Base-by-base conservation (phyloP, 2,797 vertebrate species). In the Mormyrus proboscirostris region DNA sequence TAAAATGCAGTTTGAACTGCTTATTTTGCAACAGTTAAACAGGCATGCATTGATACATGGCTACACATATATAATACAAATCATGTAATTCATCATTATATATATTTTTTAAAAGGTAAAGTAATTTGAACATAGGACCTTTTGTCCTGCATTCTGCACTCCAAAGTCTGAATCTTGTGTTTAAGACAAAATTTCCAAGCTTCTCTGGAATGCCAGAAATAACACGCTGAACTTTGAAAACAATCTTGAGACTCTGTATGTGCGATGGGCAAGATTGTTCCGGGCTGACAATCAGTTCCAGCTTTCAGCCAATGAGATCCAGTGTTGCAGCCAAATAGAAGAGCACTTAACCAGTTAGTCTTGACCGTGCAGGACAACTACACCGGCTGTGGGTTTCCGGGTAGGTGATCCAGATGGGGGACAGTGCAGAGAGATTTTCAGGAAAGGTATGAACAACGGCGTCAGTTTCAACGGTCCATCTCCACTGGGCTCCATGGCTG, bases 151-250 rank as follows among this genome's bases (percentile, higher is more conserved):
- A 19, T 79, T 79, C 73, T 79, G 3, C 10, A 73, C 10, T 73
- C 29, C 65, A 33, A 65, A 73, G 65, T 16, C 3, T 73, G 29
- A 12, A 14, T 33, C 29, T 73, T n/a, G 5, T 19, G 38, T 44
- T 79, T 79, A 79, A 79, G 33, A 38, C 16, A 19, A 79, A 79
- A 79, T 7, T 79, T 44, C 73, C 38, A 79, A 79, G 73, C 73
- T n/a, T 79, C 73, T 79, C 38, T 44, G 73, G 73, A 79, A 79
- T 79, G 73, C 73, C 41, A 44, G 73, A 79, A 79, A 79, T n/a
- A 44, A 79, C 73, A 41, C 6, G 38, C 8, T 79, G 38, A 44
- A 79, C 73, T 6, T 5, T 19, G 73, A 44, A 44, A 79, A 41
- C 73, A 79, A n/a, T 79, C 73, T 41, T 44, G 73, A 38, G 73